These are phyloP conservation scores for Chlamydotis undulata DNA, from an alignment of 2,113 vertebrate species.

Conservation along the genomic window DNA sequence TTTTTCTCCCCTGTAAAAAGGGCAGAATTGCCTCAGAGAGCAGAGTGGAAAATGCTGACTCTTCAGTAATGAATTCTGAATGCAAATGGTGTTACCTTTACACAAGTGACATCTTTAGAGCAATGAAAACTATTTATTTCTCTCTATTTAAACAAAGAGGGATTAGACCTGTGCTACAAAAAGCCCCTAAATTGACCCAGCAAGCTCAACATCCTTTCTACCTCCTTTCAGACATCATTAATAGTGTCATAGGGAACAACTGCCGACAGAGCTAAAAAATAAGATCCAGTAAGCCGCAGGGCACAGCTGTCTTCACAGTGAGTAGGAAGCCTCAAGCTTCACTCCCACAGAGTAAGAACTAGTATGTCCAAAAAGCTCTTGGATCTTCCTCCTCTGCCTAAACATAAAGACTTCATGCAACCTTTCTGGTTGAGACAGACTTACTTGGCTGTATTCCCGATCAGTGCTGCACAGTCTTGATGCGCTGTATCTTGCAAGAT, in stretches of 20 bases:
- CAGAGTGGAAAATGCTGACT: neutral
- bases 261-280: neutral
- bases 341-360: neutral
- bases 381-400: neutral
- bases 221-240: neutral
- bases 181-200: neutral
- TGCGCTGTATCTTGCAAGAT: accelerated
- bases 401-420: neutral
- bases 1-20: neutral
- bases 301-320: neutral
- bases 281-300: neutral
- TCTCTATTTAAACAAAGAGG: neutral
- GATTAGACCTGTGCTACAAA: neutral
- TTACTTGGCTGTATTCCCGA: neutral
- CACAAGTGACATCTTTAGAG: neutral
- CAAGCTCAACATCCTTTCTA: neutral
- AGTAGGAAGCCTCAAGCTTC: neutral
- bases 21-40: neutral
- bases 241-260: neutral
- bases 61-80: neutral
- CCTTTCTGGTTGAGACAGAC: neutral
- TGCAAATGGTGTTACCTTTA: neutral
- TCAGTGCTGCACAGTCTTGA: neutral
- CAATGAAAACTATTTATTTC: neutral
- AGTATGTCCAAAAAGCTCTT: accelerated